A percentile compares a stretch with the other conserved stretches of the same genome.
Evolutionary conservation across 2,888 invertebrate genomes (phyloP).

Genomic region (Theretra japonica): DNA sequence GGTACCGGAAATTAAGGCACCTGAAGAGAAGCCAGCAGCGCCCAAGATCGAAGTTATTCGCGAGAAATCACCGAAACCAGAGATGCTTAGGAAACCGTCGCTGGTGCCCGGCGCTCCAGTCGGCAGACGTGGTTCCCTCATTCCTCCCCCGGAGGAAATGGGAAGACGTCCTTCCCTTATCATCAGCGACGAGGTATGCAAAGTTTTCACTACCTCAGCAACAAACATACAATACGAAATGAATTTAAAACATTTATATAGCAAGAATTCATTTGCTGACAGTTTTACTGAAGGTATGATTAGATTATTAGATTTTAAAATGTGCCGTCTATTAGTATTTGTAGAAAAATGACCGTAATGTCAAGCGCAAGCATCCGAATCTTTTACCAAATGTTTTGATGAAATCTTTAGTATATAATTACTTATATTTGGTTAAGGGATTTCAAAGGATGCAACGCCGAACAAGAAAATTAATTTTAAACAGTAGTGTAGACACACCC

Average conservation of each 20-base stretch:
- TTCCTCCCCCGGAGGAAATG: conserved; percentile 95
- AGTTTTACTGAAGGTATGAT: conserved; percentile 69
- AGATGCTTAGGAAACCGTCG: conserved; percentile 89
- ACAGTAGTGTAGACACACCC: conserved; percentile 72
- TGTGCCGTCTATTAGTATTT: conserved; percentile 57
- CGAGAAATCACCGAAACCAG: conserved; percentile 89
- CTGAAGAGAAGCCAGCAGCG: conserved; percentile 84
- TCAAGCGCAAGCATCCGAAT: conserved; percentile 51
- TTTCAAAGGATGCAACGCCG: conserved; percentile 20
- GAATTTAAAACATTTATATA: conserved; percentile 29
- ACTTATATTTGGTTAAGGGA: conserved; percentile 10
- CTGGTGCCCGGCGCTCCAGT: conserved; percentile 85
- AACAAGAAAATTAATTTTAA: conserved; percentile 48
- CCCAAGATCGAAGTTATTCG: conserved; percentile 95
- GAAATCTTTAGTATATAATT: background rate
- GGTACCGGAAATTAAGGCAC: conserved; percentile 89
- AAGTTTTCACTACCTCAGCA: conserved; percentile 17
- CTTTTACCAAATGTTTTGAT: conserved; percentile 33
- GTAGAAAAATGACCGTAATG: conserved; percentile 39
- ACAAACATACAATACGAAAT: background rate
- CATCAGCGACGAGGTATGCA: conserved; percentile 96
- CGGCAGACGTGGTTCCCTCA: conserved; percentile 90
- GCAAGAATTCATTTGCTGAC: conserved; percentile 47
- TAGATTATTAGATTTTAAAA: conserved; percentile 55
- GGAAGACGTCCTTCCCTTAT: conserved; percentile 95